These are phyloP conservation scores for Drosophila watanabei DNA, from an alignment of 1,140 invertebrate species.

Conservation along the genomic window DNA sequence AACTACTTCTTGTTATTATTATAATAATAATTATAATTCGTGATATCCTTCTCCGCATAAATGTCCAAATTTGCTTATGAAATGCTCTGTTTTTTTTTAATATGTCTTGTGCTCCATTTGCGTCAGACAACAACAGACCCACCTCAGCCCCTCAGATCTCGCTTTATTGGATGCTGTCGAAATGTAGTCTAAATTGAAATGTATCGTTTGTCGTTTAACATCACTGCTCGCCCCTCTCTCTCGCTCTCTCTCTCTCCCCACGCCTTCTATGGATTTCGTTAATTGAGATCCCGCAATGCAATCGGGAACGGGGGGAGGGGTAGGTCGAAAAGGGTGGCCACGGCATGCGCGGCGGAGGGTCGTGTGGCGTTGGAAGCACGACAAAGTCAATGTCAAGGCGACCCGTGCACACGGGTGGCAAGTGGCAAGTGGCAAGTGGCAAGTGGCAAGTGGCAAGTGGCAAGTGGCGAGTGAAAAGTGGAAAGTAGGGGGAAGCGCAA, in stretches of 20 bases:
- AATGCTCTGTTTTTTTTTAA: slow-evolving; percentile 31
- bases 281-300: slow-evolving; percentile 28
- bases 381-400: slow-evolving; percentile 63
- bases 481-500: background rate
- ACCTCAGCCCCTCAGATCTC: slow-evolving; percentile 19
- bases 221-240: slow-evolving; percentile 14
- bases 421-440: background rate
- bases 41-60: background rate
- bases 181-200: slow-evolving; percentile 69
- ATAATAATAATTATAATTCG: background rate
- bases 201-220: slow-evolving; percentile 65
- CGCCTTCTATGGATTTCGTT: slow-evolving; percentile 31
- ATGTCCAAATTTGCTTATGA: slow-evolving; percentile 7
- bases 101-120: slow-evolving; percentile 50
- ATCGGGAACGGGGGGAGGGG: background rate
- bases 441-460: background rate
- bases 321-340: background rate
- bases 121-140: slow-evolving; percentile 45
- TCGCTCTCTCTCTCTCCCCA: slow-evolving; percentile 5
- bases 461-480: background rate
- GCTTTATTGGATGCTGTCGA: slow-evolving; percentile 67
- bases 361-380: slow-evolving; percentile 17
- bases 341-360: background rate
- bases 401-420: slow-evolving; percentile 27
- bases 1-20: background rate